Conservation (phyloP, 2,113 vertebrate genomes). For the Pseudorectes ferrugineus region DNA sequence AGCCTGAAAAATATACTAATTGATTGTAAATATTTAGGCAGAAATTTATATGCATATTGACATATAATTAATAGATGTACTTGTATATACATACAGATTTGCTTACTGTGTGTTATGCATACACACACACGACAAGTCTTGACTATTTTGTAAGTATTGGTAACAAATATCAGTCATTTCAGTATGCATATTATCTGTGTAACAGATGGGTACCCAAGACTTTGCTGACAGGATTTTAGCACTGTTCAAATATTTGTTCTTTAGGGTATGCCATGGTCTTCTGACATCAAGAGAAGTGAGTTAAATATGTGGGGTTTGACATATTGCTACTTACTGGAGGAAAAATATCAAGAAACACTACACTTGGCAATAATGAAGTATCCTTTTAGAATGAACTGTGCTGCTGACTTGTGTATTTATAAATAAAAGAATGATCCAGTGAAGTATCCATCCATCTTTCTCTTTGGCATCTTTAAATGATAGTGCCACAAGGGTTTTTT, state of each 20-base stretch:
- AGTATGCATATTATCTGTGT: neutral
- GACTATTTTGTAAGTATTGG: neutral
- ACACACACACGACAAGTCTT: neutral
- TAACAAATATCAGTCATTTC: constrained; percentile 20
- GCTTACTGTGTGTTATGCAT: neutral
- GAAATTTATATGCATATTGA: constrained; percentile 10
- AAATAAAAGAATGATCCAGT: constrained; percentile 31
- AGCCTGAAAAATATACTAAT: neutral
- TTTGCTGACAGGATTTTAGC: neutral
- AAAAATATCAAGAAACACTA: constrained; percentile 5
- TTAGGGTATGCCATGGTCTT: constrained; percentile 8
- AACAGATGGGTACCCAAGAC: neutral
- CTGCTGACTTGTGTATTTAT: constrained; percentile 26
- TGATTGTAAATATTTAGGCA: constrained; percentile 22
- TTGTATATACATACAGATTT: neutral
- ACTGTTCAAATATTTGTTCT: constrained; percentile 33
- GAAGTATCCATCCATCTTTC: constrained; percentile 6
- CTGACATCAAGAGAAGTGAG: constrained; percentile 4
- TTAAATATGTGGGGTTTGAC: neutral
- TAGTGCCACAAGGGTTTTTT: neutral
- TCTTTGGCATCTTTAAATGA: neutral
- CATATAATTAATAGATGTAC: neutral
- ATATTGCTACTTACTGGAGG: neutral
- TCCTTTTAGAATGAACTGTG: constrained; percentile 3
- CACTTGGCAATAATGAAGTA: constrained; percentile 43